A percentile compares a stretch with the other conserved stretches of the same genome.
These are phyloP conservation scores for Phragmatobia fuliginosa DNA, from an alignment of 2,888 invertebrate genomes.

Conservation along the genomic window DNA sequence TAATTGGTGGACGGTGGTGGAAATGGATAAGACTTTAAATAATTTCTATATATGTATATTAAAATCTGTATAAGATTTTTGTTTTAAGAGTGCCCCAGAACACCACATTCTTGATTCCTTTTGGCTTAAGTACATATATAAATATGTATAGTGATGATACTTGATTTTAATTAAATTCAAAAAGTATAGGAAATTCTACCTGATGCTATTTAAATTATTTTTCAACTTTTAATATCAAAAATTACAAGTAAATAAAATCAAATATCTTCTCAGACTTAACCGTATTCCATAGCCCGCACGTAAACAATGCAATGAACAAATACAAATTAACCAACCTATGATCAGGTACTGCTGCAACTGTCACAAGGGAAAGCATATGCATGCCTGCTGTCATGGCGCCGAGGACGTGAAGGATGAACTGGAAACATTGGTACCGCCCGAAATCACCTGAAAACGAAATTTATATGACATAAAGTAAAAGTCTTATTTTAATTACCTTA, in stretches of 20 bases:
- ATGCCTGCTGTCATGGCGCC: constrained; percentile 93
- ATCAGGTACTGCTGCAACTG: constrained; percentile 93
- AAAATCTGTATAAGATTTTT: background rate
- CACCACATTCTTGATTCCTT: background rate
- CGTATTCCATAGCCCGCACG: constrained; percentile 21
- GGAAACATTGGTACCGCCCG: constrained; percentile 93
- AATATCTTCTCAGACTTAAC: constrained; percentile 31
- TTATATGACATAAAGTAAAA: background rate
- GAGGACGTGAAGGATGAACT: constrained; percentile 92
- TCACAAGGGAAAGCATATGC: constrained; percentile 93
- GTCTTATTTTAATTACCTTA: background rate
- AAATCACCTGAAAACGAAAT: constrained; percentile 89
- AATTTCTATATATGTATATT: background rate
- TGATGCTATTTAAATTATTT: background rate
- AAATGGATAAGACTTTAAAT: background rate
- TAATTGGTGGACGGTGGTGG: too few species aligned
- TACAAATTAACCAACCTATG: constrained; percentile 83
- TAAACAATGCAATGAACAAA: constrained; percentile 18
- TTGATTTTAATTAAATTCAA: background rate
- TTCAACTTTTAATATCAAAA: background rate
- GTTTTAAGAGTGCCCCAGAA: background rate
- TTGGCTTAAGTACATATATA: constrained; percentile 3
- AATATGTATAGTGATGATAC: background rate
- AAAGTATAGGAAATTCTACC: background rate
- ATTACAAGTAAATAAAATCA: constrained; percentile 28